A percentile compares a stretch with the other conserved stretches of the same genome.
phyloP scores from a whole-genome alignment of 2,113 vertebrate genomes.

The Cavia porcellus region DNA sequence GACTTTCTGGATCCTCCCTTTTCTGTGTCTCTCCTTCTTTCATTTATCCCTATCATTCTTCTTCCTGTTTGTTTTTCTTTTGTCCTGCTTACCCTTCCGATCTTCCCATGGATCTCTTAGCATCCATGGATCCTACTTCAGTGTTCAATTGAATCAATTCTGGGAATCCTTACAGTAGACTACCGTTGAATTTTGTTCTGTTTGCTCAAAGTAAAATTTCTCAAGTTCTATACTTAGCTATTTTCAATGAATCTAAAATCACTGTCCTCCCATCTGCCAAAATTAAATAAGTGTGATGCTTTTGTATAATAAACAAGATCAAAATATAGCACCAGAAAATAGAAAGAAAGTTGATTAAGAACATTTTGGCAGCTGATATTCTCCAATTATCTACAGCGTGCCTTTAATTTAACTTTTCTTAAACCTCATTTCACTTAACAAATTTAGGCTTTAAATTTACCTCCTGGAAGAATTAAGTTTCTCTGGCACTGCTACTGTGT shows the following conservation, averaged over 20 bases:
- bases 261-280: background rate
- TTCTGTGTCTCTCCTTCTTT: background rate
- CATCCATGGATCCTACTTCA: background rate
- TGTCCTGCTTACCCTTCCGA: background rate
- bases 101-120: background rate
- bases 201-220: background rate
- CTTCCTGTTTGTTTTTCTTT: background rate
- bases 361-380: background rate
- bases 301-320: background rate
- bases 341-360: background rate
- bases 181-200: slow-evolving; percentile 9
- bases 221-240: background rate
- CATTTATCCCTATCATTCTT: background rate
- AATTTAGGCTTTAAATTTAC: background rate
- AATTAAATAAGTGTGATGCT: background rate
- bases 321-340: background rate
- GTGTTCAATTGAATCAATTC: background rate
- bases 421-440: slow-evolving; percentile 17
- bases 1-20: background rate
- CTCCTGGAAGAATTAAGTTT: background rate
- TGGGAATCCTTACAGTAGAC: background rate
- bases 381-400: background rate
- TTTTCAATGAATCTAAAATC: slow-evolving; percentile 20
- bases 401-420: slow-evolving; percentile 1
- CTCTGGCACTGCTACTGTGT: background rate